Conservation (phyloP, 1,140 invertebrate species). For the Metopolophium dirhodum region DNA sequence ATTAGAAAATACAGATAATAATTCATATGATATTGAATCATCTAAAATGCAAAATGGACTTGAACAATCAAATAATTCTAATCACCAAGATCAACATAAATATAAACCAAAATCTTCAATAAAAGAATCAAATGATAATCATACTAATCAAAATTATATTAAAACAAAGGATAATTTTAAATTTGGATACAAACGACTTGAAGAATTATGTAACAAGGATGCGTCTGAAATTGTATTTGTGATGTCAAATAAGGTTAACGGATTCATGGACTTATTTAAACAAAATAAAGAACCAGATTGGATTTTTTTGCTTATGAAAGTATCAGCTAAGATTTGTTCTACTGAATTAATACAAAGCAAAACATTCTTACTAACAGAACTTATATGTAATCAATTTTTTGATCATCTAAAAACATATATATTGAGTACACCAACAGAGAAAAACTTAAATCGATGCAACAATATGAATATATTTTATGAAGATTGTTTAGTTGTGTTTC, state of each 20-base stretch:
- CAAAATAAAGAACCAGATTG: conserved; percentile 54
- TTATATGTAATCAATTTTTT: conserved; percentile 37
- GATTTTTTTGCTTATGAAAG: conserved; percentile 53
- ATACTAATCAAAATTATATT: neutral
- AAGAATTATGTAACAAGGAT: conserved; percentile 50
- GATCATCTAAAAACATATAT: conserved; percentile 46
- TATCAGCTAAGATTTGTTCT: conserved; percentile 39
- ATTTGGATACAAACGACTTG: conserved; percentile 53
- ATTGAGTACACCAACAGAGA: conserved; percentile 11
- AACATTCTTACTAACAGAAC: conserved; percentile 15
- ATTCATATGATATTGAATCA: neutral
- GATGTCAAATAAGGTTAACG: conserved; percentile 39
- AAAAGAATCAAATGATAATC: neutral
- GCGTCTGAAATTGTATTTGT: conserved; percentile 42
- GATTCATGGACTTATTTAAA: conserved; percentile 35
- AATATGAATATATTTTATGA: conserved; percentile 50
- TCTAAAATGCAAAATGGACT: neutral
- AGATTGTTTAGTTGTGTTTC: conserved; percentile 51
- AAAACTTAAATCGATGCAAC: conserved; percentile 24
- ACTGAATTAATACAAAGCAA: conserved; percentile 45
- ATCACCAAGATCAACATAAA: neutral
- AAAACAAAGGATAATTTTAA: neutral
- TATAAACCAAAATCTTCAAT: no score
- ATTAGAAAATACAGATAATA: neutral
- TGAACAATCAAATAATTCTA: neutral